Conservation (phyloP, 1,140 invertebrate species). For the Drosophila neocordata region DNA sequence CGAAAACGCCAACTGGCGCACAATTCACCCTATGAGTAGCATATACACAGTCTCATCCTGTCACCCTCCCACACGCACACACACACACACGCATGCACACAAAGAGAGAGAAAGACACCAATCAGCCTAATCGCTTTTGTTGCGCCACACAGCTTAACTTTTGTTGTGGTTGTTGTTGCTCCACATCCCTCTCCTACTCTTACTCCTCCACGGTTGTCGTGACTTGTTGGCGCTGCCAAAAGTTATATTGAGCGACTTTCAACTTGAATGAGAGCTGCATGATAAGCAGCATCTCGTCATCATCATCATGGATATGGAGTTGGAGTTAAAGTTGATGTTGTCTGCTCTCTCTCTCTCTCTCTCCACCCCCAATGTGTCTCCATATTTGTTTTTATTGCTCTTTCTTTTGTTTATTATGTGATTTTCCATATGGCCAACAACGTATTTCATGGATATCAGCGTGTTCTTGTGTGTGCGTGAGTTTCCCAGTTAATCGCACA, state of each 20-base stretch:
- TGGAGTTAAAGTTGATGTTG: constrained; percentile 1
- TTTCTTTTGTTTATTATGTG: constrained; percentile 78
- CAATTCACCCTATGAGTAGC: constrained; percentile 14
- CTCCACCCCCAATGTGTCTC: constrained; percentile 54
- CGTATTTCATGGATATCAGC: constrained; percentile 4
- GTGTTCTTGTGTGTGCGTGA: constrained; percentile 49
- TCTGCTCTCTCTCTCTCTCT: constrained; percentile 9
- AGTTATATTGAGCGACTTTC: constrained; percentile 30
- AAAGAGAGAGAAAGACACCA: constrained; percentile 34
- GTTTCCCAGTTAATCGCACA: constrained; percentile 73
- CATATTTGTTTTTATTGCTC: constrained; percentile 78
- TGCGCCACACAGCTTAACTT: constrained; percentile 76
- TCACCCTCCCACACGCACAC: constrained; percentile 29
- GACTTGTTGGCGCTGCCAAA: constrained; percentile 54
- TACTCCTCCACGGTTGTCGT: constrained; percentile 29
- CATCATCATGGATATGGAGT: constrained; percentile 32
- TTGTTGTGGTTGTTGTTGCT: constrained; percentile 44
- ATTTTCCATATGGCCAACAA: constrained; percentile 70
- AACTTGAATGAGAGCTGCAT: constrained; percentile 51
- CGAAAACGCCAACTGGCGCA: constrained; percentile 52
- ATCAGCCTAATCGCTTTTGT: constrained; percentile 78
- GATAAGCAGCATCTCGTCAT: constrained; percentile 53
- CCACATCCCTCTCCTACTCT: constrained; percentile 8
- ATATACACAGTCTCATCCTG: constrained; percentile 24
- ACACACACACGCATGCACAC: constrained; percentile 20